Conservation (phyloP, 2,113 vertebrate species). For the Cynoglossus semilaevis region DNA sequence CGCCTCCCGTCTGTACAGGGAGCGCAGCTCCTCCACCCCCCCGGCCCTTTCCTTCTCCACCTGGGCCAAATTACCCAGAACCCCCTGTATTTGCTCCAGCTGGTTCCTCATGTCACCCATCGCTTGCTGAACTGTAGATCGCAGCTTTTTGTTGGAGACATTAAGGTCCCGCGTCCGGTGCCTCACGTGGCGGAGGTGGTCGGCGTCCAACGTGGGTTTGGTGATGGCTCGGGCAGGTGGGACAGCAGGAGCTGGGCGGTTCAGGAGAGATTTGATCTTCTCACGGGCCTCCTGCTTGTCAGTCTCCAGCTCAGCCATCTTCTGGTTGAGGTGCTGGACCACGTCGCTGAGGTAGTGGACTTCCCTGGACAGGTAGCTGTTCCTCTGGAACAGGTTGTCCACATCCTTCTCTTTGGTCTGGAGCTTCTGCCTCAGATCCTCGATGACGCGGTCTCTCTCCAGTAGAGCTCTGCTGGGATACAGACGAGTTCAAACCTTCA, state of each 20-base stretch:
- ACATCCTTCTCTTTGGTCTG: constrained; percentile 53
- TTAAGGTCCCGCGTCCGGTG: constrained; percentile 52
- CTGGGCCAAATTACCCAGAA: constrained; percentile 15
- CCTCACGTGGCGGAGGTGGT: constrained; percentile 44
- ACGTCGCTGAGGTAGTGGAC: constrained; percentile 46
- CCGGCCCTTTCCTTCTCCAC: constrained; percentile 25
- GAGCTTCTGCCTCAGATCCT: constrained; percentile 58
- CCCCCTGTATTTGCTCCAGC: constrained; percentile 40
- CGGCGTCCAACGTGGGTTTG: constrained; percentile 20
- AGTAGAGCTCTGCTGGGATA: constrained; percentile 50
- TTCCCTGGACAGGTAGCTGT: constrained; percentile 52
- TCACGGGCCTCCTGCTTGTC: constrained; percentile 54
- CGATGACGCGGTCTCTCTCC: constrained; percentile 58
- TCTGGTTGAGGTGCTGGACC: constrained; percentile 52
- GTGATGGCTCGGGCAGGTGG: constrained; percentile 5
- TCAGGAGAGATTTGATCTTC: constrained; percentile 53
- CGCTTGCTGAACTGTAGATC: constrained; percentile 24
- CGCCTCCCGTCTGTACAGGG: constrained; percentile 62
- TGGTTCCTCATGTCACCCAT: constrained; percentile 57
- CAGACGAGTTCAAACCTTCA: neutral
- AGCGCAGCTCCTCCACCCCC: constrained; percentile 52
- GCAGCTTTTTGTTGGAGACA: constrained; percentile 60
- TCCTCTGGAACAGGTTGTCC: constrained; percentile 57
- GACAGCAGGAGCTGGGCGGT: neutral
- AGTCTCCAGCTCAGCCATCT: constrained; percentile 58